phyloP scores from a whole-genome alignment of 2,113 vertebrate genomes.

The Clarias macrocephalus region DNA sequence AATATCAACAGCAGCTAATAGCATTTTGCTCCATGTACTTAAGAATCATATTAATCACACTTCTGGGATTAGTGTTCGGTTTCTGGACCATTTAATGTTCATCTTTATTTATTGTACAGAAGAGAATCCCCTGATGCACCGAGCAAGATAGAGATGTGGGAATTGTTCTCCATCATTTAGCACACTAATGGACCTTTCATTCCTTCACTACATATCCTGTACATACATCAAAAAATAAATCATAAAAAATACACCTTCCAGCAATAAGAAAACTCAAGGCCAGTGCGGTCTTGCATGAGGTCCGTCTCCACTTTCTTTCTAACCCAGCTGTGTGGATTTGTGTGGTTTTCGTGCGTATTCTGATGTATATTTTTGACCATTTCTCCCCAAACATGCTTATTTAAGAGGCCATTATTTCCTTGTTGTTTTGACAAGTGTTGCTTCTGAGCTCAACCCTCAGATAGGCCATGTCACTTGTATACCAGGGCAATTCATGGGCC shows the following conservation, averaged over 20 bases:
- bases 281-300: not conserved
- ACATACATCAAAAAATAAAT: not conserved
- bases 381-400: slow-evolving; percentile 40
- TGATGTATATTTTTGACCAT: slow-evolving; percentile 22
- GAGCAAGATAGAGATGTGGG: slow-evolving; percentile 6
- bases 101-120: not conserved
- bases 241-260: slow-evolving; percentile 1
- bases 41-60: not conserved
- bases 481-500: slow-evolving; percentile 29
- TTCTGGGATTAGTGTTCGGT: not conserved
- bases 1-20: not conserved
- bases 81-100: not conserved
- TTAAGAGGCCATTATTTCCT: slow-evolving; percentile 36
- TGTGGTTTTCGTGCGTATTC: not conserved
- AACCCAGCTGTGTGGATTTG: slow-evolving; percentile 18
- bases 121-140: not conserved
- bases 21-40: not conserved
- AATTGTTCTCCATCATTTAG: slow-evolving; percentile 20
- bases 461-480: slow-evolving; percentile 29
- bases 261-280: not conserved
- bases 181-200: not conserved
- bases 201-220: slow-evolving; percentile 8
- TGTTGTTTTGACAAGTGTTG: slow-evolving; percentile 48
- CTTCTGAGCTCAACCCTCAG: slow-evolving; percentile 30
- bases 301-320: not conserved